These are phyloP conservation scores for Polymixis lichenea DNA, from an alignment of 2,888 invertebrate genomes.

Conservation along the genomic window DNA sequence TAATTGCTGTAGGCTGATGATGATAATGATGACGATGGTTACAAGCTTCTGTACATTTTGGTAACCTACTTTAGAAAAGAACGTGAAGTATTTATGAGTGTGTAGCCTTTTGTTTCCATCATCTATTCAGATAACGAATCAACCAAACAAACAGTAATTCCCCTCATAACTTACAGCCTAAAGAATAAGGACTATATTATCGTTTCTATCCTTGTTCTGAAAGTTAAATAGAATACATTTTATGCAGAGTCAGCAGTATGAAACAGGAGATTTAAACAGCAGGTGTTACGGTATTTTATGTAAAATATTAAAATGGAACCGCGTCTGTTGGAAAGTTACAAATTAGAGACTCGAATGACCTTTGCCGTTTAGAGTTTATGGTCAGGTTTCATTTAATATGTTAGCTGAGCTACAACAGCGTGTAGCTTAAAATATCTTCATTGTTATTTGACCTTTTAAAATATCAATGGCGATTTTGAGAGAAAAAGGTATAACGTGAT, in stretches of 20 bases:
- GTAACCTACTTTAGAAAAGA: background rate
- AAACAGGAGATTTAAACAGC: slow-evolving; percentile 79
- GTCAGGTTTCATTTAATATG: slow-evolving; percentile 62
- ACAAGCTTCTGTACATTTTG: background rate
- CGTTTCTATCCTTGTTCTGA: slow-evolving; percentile 52
- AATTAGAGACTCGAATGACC: slow-evolving; percentile 81
- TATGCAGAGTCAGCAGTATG: slow-evolving; percentile 72
- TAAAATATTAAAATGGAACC: slow-evolving; percentile 83
- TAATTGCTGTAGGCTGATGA: too few relatives aligned
- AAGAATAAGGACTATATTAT: slow-evolving; percentile 56
- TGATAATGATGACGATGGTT: background rate
- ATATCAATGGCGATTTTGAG: background rate
- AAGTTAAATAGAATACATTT: slow-evolving; percentile 71
- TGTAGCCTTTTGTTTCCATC: background rate
- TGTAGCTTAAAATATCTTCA: slow-evolving; percentile 25
- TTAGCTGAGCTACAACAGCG: slow-evolving; percentile 9
- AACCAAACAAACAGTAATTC: slow-evolving; percentile 26
- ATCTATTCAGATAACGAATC: slow-evolving; percentile 25
- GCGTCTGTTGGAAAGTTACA: slow-evolving; percentile 75
- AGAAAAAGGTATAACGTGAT: background rate
- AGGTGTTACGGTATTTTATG: slow-evolving; percentile 82
- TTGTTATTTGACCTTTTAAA: slow-evolving; percentile 29
- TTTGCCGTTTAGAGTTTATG: slow-evolving; percentile 72
- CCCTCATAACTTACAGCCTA: slow-evolving; percentile 34
- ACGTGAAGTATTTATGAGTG: background rate